These are phyloP conservation scores for Capitulum mitella DNA, from an alignment of 2,888 invertebrate genomes.

Conservation along the genomic window DNA sequence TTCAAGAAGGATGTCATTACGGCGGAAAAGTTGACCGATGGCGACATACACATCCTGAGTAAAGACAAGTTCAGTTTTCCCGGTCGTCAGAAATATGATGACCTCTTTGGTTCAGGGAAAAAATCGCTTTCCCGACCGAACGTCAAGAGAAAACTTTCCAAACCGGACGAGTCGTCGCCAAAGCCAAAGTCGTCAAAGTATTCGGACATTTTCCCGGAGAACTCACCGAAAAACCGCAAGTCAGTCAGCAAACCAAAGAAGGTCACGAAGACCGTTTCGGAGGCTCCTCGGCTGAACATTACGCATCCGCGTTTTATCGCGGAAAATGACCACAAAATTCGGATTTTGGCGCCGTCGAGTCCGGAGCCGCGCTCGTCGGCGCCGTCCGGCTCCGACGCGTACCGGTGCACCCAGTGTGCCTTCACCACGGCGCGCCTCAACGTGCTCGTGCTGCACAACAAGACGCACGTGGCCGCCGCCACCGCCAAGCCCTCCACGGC, in stretches of 20 bases:
- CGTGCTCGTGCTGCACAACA: conserved; percentile 64
- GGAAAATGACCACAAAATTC: conserved; percentile 15
- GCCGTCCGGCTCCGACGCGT: conserved; percentile 39
- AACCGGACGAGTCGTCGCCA: background rate
- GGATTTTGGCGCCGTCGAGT: conserved; percentile 21
- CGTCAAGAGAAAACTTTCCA: background rate
- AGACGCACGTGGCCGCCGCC: conserved; percentile 50
- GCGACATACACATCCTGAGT: conserved; percentile 10
- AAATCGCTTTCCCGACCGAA: background rate
- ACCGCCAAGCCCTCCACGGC: background rate
- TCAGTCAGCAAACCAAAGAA: background rate
- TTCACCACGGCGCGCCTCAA: conserved; percentile 63
- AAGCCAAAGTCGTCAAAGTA: background rate
- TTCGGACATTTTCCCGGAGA: background rate
- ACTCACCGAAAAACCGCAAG: background rate
- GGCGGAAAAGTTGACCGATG: background rate
- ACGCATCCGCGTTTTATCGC: conserved; percentile 16
- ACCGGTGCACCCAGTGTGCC: conserved; percentile 56
- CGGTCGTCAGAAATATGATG: background rate
- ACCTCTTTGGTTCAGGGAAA: background rate
- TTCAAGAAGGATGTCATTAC: conserved; percentile 12
- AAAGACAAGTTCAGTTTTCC: background rate
- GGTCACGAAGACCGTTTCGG: background rate
- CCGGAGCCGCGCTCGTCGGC: conserved; percentile 14
- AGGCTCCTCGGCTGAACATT: background rate